These are phyloP conservation scores for Myotis brandtii DNA, from an alignment of 2,113 vertebrate species.

Conservation along the genomic window DNA sequence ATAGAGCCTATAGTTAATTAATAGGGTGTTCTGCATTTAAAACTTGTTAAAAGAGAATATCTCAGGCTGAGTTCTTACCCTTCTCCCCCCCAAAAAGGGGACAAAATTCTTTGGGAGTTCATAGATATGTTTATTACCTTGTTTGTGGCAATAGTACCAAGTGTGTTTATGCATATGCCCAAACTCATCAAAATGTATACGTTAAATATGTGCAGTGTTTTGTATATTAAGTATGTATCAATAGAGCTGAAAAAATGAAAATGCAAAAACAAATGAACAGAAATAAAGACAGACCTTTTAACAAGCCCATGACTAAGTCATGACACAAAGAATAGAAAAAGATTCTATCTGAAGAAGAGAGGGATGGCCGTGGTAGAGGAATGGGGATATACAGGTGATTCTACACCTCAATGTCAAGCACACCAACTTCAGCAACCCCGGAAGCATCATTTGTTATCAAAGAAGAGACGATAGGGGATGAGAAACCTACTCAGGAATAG, in stretches of 20 bases:
- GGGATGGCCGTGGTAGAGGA: rapidly evolving
- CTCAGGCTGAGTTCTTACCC: neutral
- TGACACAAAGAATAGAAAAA: neutral
- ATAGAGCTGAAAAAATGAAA: neutral
- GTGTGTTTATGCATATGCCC: neutral
- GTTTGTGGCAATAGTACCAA: neutral
- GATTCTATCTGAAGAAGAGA: neutral
- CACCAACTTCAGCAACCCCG: neutral
- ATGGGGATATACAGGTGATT: too few relatives aligned
- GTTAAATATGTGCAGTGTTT: neutral
- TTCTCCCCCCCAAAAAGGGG: neutral
- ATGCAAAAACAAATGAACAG: neutral
- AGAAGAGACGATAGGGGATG: neutral
- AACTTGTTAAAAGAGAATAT: neutral
- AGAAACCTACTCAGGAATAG: neutral
- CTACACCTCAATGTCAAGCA: rapidly evolving
- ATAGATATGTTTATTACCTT: neutral
- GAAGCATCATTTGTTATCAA: neutral
- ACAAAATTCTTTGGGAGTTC: neutral
- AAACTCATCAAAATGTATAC: neutral
- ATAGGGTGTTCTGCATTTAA: neutral
- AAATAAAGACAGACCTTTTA: neutral
- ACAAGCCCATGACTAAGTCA: neutral
- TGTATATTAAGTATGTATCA: neutral
- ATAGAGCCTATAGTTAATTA: neutral